Conservation (phyloP, 2,888 invertebrate genomes). For the Pegoplata infirma region DNA sequence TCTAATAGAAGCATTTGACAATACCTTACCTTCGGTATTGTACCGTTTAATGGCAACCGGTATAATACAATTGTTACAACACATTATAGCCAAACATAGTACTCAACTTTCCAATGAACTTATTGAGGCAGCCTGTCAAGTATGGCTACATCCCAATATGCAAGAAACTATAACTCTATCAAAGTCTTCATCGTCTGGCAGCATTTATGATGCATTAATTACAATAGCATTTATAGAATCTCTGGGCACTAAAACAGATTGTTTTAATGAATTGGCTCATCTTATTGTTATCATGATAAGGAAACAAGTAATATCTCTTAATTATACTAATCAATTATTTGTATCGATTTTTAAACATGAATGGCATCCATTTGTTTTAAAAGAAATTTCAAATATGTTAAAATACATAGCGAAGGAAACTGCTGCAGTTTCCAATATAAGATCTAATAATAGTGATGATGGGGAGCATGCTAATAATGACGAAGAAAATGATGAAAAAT, state of each 20-base stretch:
- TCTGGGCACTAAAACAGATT: slow-evolving; percentile 64
- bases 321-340: slow-evolving; percentile 83
- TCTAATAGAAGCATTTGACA: slow-evolving; percentile 64
- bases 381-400: slow-evolving; percentile 70
- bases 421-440: background rate
- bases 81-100: slow-evolving; percentile 71
- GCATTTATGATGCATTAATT: slow-evolving; percentile 68
- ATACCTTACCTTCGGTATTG: slow-evolving; percentile 71
- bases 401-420: slow-evolving; percentile 66
- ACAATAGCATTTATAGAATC: slow-evolving; percentile 70
- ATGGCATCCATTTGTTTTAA: slow-evolving; percentile 80
- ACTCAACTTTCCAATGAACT: slow-evolving; percentile 66
- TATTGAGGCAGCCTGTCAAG: slow-evolving; percentile 64
- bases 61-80: slow-evolving; percentile 71
- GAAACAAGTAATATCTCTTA: slow-evolving; percentile 80
- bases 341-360: slow-evolving; percentile 84
- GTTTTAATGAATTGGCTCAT: slow-evolving; percentile 78
- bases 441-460: background rate
- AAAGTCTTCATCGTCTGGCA: slow-evolving; percentile 8
- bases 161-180: slow-evolving; percentile 7
- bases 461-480: slow-evolving; percentile 1
- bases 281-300: slow-evolving; percentile 80
- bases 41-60: slow-evolving; percentile 70
- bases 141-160: slow-evolving; percentile 65
- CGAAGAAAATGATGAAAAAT: slow-evolving; percentile 70